Base-by-base conservation (phyloP, 2,113 vertebrate genomes). In the Salvelinus fontinalis region DNA sequence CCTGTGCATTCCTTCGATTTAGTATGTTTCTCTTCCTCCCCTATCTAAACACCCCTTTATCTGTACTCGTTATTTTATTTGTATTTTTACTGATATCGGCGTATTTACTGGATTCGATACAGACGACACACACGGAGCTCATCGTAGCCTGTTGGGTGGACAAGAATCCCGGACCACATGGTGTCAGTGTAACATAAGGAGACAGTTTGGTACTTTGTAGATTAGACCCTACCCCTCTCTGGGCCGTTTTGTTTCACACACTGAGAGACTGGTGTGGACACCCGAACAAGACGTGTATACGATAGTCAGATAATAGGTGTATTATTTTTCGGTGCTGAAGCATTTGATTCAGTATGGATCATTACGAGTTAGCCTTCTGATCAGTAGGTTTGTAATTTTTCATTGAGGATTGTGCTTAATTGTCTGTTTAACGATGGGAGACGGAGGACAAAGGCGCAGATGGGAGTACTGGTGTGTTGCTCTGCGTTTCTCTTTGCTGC, bases 381-480 rank as follows among this genome's bases (percentile, higher is more conserved):
- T 67, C 66, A 48, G 18, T 60, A 29, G 51, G 51, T 5, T 54
- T 5, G 16, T 18, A 54, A 1, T 54, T 18, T 54, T 18, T 54
- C 12, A 54, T 54, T 54, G 51, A 54, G 14, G 3, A 5, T 3
- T 18, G 72, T 22, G 18, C 2, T 6, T n/a, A 4, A 29, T 13
- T 59, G 54, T 60, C 72, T 44, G 13, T 18, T 44, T 66, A 13
- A 74, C n/a, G 22, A 88, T 91, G 86, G 49, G 11, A 59, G 59
- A 49, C 49, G 34, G 64, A 79, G 76, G 79, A 90, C 88, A 90
- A 90, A 88, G 84, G 22, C 74, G 31, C 57, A 69, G 78, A 0
- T 51, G 0, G 78, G 72, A 54, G 0, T 71, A 71, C 71, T 83
- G 79, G 26, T 85, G 78, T 79, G 0, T 86, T 59, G 26, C 31